Conservation (phyloP, 2,888 invertebrate genomes). For the Pachycephus smyrnensis region DNA sequence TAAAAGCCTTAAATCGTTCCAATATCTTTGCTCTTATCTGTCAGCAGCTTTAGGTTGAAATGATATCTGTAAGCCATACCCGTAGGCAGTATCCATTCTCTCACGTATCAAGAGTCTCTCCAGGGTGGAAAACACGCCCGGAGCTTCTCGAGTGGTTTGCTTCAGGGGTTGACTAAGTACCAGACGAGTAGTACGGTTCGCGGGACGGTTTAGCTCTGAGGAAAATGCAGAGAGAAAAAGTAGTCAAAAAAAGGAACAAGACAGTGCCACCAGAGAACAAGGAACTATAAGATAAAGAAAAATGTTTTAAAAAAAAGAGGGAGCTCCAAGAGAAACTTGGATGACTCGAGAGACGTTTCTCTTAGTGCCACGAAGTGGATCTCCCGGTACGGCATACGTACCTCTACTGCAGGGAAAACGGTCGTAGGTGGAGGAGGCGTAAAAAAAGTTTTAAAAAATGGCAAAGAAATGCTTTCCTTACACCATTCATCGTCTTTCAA, state of each 20-base stretch:
- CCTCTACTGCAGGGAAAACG: neutral
- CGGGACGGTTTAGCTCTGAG: neutral
- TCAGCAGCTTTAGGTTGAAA: neutral
- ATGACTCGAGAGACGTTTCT: constrained; percentile 28
- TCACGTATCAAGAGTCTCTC: constrained; percentile 3
- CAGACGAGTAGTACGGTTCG: neutral
- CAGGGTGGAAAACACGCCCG: constrained; percentile 2
- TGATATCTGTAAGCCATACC: neutral
- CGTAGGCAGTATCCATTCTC: neutral
- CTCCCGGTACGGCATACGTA: neutral
- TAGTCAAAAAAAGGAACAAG: neutral
- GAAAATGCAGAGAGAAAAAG: neutral
- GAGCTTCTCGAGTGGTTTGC: neutral
- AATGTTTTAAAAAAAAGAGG: constrained; percentile 4
- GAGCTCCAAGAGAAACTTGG: constrained; percentile 17
- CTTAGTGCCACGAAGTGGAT: constrained; percentile 38
- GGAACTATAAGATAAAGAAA: constrained; percentile 14
- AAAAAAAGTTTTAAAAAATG: neutral
- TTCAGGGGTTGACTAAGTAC: neutral
- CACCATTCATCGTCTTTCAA: neutral
- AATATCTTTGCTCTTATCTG: neutral
- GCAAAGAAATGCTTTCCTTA: neutral
- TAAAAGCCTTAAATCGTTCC: neutral
- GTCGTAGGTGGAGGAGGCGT: neutral
- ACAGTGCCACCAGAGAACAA: neutral